phyloP scores from a whole-genome alignment of 1,140 invertebrate species.

The Phymorhynchus buccinoides region DNA sequence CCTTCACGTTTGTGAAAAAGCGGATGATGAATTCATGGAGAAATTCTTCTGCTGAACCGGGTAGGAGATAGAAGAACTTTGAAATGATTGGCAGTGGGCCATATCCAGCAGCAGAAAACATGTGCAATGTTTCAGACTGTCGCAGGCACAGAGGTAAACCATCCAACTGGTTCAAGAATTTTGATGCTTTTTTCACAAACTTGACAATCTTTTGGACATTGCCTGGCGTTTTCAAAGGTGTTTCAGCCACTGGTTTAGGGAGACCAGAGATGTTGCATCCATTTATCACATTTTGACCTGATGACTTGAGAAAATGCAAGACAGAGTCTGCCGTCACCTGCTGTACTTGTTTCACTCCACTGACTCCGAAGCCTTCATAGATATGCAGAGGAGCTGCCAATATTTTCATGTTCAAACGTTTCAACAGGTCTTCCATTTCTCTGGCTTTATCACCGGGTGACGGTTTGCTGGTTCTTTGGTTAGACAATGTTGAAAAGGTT shows the following conservation, averaged over 20 bases:
- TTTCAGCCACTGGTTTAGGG: background rate
- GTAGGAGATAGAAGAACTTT: background rate
- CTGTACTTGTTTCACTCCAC: conserved; percentile 1
- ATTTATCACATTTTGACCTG: background rate
- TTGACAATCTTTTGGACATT: background rate
- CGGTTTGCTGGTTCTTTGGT: background rate
- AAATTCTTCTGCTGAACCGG: conserved; percentile 3
- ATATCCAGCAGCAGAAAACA: background rate
- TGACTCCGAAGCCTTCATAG: background rate
- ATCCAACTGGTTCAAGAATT: background rate
- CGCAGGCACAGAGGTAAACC: conserved; percentile 27
- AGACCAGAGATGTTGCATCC: conserved; percentile 9
- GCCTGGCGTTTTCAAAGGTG: conserved; percentile 2
- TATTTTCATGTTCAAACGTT: conserved; percentile 29
- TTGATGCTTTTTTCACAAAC: background rate
- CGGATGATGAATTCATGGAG: background rate
- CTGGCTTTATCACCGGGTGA: background rate
- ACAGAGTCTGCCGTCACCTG: conserved; percentile 24
- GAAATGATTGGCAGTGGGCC: background rate
- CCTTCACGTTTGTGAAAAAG: background rate
- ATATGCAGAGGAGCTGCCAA: background rate
- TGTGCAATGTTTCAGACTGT: conserved; percentile 9
- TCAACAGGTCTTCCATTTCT: conserved; percentile 3
- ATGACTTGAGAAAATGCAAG: conserved; percentile 6
- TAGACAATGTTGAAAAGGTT: background rate